phyloP scores from a whole-genome alignment of 2,888 invertebrate genomes.

The Sminthurides aquaticus region DNA sequence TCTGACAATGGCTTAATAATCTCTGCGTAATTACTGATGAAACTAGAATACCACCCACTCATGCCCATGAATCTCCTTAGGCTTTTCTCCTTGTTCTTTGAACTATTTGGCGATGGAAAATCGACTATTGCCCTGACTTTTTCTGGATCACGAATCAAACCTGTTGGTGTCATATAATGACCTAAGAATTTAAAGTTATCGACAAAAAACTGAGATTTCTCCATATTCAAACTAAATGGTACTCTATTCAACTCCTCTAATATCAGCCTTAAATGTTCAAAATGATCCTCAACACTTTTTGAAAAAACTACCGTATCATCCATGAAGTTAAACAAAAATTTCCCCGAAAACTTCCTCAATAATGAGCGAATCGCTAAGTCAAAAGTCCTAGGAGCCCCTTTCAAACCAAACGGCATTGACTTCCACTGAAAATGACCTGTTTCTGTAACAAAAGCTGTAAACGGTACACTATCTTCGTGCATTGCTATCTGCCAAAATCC shows the following conservation, averaged over 20 bases:
- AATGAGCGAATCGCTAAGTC: background rate
- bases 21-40: constrained; percentile 25
- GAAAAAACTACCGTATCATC: constrained; percentile 11
- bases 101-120: constrained; percentile 23
- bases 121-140: constrained; percentile 25
- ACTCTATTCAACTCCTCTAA: constrained; percentile 16
- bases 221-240: constrained; percentile 17
- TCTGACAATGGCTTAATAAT: constrained; percentile 22
- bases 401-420: constrained; percentile 7
- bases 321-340: constrained; percentile 1
- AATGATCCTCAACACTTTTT: constrained; percentile 15
- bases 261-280: constrained; percentile 16
- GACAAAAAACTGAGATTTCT: constrained; percentile 14
- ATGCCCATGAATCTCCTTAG: constrained; percentile 28
- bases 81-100: constrained; percentile 13
- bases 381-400: constrained; percentile 6
- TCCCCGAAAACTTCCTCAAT: background rate
- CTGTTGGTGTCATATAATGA: constrained; percentile 23
- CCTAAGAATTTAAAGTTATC: constrained; percentile 22
- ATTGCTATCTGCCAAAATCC: constrained; percentile 26
- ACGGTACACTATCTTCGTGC: constrained; percentile 2
- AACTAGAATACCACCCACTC: constrained; percentile 24
- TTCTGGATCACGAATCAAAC: constrained; percentile 19
- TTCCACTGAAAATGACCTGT: constrained; percentile 5
- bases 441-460: background rate